Base-by-base conservation (phyloP, 2,888 invertebrate species). In the Adela reaumurella region DNA sequence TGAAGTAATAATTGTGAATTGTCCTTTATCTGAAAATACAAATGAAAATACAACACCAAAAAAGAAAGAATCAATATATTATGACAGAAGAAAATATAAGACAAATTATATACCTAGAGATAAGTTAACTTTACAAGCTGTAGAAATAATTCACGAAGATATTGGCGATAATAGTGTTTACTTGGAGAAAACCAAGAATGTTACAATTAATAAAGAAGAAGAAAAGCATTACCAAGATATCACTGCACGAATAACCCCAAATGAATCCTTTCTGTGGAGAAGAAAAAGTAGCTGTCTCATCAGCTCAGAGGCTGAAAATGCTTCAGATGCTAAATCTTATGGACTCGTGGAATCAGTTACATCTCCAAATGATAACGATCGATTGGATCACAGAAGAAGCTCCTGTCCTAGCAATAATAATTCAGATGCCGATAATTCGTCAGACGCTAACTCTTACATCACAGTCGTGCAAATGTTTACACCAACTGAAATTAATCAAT, bases 221-320 rank as follows among this genome's bases (percentile, higher is more conserved):
- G 65, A 65, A 50, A 61, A 63, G 24, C 46, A 54, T 8, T 63
- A 65, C 53, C 62, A 70, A 58, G 70, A 71, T 45, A 57, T 73
- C 11, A 67, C 61, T 55, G 58, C 70, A 17, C 64, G 62, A 14
- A 73, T 83, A 49, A 74, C 81, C 56, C 86, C 87, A 2, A 87
- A 87, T 59, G 81, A 78, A 54, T 87, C 88, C 3, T 88, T 88
- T 64, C 66, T 88, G 35, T 87, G 85, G 82, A 79, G 84, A 50
- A 64, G 77, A 51, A 83, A 77, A 64, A 74, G 71, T 55, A 65
- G 58, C 52, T 65, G 67, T 44, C 73, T 70, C 58, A 66, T 70
- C 54, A 74, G 73, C 57, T 67, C 68, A 1, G 78, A 78, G 46
- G 61, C 63, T 43, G 77, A 74, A 47, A 73, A 65, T 55, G 62